phyloP scores from a whole-genome alignment of 2,888 invertebrate species.

The Ernsta delagoae region DNA sequence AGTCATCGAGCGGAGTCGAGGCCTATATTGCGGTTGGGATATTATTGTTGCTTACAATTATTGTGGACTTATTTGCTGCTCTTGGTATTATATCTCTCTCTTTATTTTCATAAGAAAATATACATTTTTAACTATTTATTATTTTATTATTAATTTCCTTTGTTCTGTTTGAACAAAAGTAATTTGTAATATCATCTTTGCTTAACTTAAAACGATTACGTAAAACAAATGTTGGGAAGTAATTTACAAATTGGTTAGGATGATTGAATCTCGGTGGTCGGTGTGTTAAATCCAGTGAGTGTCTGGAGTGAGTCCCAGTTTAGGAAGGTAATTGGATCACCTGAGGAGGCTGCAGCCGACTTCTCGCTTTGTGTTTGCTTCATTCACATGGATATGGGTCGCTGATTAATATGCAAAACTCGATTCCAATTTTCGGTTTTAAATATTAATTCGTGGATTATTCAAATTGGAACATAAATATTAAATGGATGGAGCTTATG shows the following conservation, averaged over 20 bases:
- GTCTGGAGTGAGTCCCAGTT: conserved; percentile 9
- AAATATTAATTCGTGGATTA: background rate
- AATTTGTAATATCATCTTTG: no score
- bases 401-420: background rate
- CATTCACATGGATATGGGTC: conserved; percentile 1
- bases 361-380: conserved; percentile 6
- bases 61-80: no score
- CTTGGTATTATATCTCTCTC: no score
- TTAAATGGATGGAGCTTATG: no score
- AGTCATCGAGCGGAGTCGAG: no score
- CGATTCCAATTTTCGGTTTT: background rate
- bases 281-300: background rate
- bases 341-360: conserved; percentile 4
- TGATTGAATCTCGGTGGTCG: background rate
- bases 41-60: no score
- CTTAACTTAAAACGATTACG: background rate
- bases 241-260: background rate
- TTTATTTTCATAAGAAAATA: no score
- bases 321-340: conserved; percentile 18
- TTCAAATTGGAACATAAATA: background rate
- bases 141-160: no score
- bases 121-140: no score
- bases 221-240: background rate
- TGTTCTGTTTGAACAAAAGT: no score
- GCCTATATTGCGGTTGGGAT: no score